Percentiles rank a stretch among this genome's conserved stretches.
Evolutionary conservation across 1,140 invertebrate species (phyloP).

Genomic region (Agrypnia vestita): DNA sequence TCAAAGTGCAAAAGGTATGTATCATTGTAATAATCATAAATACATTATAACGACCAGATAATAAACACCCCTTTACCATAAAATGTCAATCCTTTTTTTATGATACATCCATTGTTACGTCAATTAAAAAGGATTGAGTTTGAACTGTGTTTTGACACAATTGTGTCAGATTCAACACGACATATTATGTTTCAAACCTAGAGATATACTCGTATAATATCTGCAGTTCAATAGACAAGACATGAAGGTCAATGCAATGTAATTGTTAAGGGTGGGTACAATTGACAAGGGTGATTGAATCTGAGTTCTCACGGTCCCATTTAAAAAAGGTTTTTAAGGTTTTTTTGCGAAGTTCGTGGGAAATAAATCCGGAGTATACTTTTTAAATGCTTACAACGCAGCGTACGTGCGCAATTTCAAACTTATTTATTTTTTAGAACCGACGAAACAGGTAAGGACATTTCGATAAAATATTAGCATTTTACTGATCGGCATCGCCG

Average conservation of each 20-base stretch:
- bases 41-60: too few species aligned
- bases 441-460: too few species aligned
- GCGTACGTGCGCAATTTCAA: too few species aligned
- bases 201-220: not conserved
- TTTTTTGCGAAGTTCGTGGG: slow-evolving; percentile 1
- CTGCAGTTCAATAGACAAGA: slow-evolving; percentile 6
- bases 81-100: not conserved
- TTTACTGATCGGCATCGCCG: too few species aligned
- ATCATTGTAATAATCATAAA: too few species aligned
- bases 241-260: slow-evolving; percentile 19
- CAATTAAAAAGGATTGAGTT: slow-evolving; percentile 21
- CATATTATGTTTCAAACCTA: not conserved
- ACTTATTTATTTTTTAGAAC: too few species aligned
- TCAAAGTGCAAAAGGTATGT: too few species aligned
- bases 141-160: slow-evolving; percentile 20
- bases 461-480: too few species aligned
- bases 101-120: not conserved
- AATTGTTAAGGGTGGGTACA: slow-evolving; percentile 7
- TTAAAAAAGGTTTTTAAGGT: not conserved
- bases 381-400: too few species aligned
- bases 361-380: too few species aligned
- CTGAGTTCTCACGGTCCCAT: slow-evolving; percentile 1
- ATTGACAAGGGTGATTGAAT: slow-evolving; percentile 31
- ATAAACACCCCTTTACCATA: too few species aligned
- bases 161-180: not conserved